Base-by-base conservation (phyloP, 1,140 invertebrate species). In the Popillia japonica region DNA sequence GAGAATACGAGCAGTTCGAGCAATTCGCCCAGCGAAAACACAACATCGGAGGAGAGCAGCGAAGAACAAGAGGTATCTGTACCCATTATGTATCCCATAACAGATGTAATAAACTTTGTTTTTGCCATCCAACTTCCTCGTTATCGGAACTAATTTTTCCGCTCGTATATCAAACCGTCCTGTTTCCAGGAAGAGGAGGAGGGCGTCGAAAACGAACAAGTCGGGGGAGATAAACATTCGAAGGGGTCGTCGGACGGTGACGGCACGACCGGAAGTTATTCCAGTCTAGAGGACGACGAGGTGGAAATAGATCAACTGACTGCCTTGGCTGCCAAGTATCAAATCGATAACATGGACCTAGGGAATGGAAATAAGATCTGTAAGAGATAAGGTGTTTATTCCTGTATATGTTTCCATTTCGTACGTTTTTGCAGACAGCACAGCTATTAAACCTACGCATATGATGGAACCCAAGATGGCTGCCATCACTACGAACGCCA, bases 201-300 rank as follows among this genome's bases (percentile, higher is more conserved):
- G 42, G 83, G 81, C 75, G 82, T 80, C 48, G 83, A 79, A 64
- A 81, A 79, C 40, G 81, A 73, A 7, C 78, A 72, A 42, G 75
- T 59, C 10, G 80, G 80, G 27, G 80, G 80, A 40, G 85, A 83
- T 78, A 84, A 84, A 80, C 79, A 81, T 73, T 85, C 84, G 10
- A 86, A 86, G 78, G 86, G 87, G 40, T 88, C 85, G 3, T 85
- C 85, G 17, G 83, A 84, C 64, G 85, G 83, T 23, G 84, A 87
- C 27, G 87, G 86, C 55, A 88, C 86, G 8, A 89, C 88, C 3
- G 88, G 87, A 14, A 88, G 87, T 48, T 87, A 87, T 78, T 89
- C 88, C 41, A 88, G 87, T 40, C 86, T 88, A 78, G 82, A 88
- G 61, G 88, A 89, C 79, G 88, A 88, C 76, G 87, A 88, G 78